Base-by-base conservation (phyloP, 2,888 invertebrate species). In the Aphidoletes aphidimyza region DNA sequence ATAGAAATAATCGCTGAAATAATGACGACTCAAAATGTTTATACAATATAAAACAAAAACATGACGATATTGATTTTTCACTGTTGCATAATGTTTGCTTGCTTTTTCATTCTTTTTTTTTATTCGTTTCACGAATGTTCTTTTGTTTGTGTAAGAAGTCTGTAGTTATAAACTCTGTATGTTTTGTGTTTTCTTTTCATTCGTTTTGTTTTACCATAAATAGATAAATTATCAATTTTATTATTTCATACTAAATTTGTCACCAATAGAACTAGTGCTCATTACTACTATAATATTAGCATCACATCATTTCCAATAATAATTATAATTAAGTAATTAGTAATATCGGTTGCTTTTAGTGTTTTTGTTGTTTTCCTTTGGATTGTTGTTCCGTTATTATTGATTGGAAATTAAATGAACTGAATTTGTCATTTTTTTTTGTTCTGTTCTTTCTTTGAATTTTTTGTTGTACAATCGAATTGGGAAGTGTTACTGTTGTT, bases 291-390 rank as follows among this genome's bases (percentile, higher is more conserved):
- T 54, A 22, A 69, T 69, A 69, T 69, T 69, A 69, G 69, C 69
- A 69, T 69, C 69, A 69, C 69, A 69, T 69, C 69, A 69, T 69
- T 69, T 69, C 30, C 69, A 69, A 69, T 69, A 69, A 54, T 54
- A 22, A 8, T 54, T 69, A 69, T 69, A 69, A 69, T 69, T 30
- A 69, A 30, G 14, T 69, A 69, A 69, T 69, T 30, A 30, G 34
- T 69, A 17, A 30, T n/a, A 69, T 69, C 14, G 69, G 69, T 69
- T 69, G 69, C 34, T 69, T 34, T 69, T 69, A 0, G 26, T 17
- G 0, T 34, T 11, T 69, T n/a, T 69, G 30, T 69, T 42, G 42
- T 30, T 30, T 30, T 69, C 34, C 5, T 11, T 0, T 69, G 54
- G 3, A 22, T 30, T 30, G 14, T 69, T 14, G 39, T 69, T 69